Conservation (phyloP, 2,888 invertebrate species). For the Tiliacea aurago region DNA sequence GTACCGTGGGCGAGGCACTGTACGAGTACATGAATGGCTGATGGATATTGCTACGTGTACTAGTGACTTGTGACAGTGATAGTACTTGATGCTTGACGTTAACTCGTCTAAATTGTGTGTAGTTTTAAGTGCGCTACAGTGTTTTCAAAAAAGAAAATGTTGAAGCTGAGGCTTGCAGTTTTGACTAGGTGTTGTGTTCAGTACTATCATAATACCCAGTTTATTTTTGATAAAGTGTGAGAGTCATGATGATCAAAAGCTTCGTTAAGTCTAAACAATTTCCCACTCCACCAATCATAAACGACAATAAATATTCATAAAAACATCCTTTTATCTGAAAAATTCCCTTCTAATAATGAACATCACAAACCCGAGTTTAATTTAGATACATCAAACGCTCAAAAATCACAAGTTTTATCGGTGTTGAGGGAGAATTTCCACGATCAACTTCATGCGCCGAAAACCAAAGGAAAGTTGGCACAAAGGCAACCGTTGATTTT, state of each 20-base stretch:
- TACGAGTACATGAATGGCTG: slow-evolving; percentile 70
- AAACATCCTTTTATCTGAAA: slow-evolving; percentile 65
- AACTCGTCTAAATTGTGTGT: slow-evolving; percentile 49
- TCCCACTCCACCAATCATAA: slow-evolving; percentile 29
- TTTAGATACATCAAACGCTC: slow-evolving; percentile 83
- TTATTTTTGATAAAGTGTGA: background rate
- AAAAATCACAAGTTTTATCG: slow-evolving; percentile 83
- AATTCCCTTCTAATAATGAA: slow-evolving; percentile 74
- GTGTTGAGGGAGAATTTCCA: slow-evolving; percentile 80
- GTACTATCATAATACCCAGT: background rate
- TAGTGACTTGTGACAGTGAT: slow-evolving; percentile 71
- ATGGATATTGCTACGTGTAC: slow-evolving; percentile 74
- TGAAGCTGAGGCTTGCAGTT: background rate
- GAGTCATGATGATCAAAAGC: slow-evolving; percentile 12
- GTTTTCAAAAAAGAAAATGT: slow-evolving; percentile 27
- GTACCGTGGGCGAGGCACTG: slow-evolving; percentile 75
- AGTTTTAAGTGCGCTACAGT: slow-evolving; percentile 33
- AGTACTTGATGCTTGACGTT: slow-evolving; percentile 61
- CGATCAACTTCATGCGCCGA: slow-evolving; percentile 86
- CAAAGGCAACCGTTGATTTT: slow-evolving; percentile 84
- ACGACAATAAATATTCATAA: slow-evolving; percentile 65
- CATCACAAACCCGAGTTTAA: slow-evolving; percentile 73
- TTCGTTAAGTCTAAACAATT: slow-evolving; percentile 10
- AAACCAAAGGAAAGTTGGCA: slow-evolving; percentile 86
- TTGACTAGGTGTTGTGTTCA: background rate